Evolutionary conservation across 2,113 vertebrate genomes (phyloP).

Genomic region (Oreochromis aureus): DNA sequence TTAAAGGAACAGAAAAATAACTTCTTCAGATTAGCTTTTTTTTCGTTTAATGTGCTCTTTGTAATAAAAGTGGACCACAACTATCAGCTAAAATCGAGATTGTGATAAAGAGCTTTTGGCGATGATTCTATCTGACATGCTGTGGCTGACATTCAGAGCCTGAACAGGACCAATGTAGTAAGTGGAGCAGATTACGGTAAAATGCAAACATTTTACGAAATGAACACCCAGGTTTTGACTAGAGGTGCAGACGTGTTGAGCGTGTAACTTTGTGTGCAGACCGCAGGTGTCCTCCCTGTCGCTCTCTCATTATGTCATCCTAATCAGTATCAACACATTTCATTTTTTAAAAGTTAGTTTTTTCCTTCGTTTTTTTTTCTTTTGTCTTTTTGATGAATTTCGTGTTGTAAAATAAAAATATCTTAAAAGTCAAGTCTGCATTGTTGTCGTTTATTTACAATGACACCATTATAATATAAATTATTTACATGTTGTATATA

Average conservation of each 20-base stretch:
- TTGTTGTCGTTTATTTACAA: constrained; percentile 41
- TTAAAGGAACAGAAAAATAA: rapidly evolving
- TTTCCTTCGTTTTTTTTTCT: background rate
- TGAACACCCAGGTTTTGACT: background rate
- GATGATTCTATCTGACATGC: background rate
- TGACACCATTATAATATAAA: constrained; percentile 61
- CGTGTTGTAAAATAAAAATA: background rate
- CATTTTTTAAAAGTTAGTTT: background rate
- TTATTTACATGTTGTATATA: constrained; percentile 54
- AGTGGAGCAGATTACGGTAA: rapidly evolving
- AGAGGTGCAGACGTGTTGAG: rapidly evolving
- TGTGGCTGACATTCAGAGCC: background rate
- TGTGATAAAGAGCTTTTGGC: background rate
- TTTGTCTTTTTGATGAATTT: background rate
- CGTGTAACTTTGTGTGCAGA: background rate
- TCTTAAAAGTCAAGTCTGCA: background rate
- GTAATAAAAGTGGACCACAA: background rate
- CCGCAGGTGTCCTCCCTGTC: background rate
- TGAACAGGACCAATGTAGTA: background rate
- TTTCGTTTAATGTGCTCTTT: background rate
- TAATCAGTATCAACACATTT: background rate
- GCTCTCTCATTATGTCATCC: background rate
- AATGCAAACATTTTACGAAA: background rate
- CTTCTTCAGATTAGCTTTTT: background rate
- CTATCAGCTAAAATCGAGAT: background rate